These are phyloP conservation scores for Fukomys damarensis DNA, from an alignment of 2,113 vertebrate genomes.

Conservation along the genomic window DNA sequence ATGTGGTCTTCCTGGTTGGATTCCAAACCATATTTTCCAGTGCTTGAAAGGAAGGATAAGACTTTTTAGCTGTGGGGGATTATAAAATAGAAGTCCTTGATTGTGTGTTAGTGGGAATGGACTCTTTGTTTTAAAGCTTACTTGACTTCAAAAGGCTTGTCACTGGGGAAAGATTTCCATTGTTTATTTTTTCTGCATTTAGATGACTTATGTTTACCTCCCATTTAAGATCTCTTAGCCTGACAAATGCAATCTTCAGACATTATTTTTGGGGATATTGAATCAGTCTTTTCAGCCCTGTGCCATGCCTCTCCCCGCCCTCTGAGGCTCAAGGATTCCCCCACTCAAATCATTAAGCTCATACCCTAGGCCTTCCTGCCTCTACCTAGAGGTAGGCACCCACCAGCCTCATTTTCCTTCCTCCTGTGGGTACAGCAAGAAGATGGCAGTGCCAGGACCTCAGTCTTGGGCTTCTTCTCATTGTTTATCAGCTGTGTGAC, in stretches of 20 bases:
- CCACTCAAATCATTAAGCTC: background rate
- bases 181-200: conserved; percentile 4
- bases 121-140: conserved; percentile 32
- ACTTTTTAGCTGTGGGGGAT: background rate
- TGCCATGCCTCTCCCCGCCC: background rate
- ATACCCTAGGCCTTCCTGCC: background rate
- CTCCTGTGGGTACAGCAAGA: background rate
- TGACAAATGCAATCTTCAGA: background rate
- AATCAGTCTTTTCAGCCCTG: background rate
- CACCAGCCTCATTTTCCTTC: background rate
- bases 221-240: background rate
- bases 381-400: background rate
- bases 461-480: background rate
- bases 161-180: background rate
- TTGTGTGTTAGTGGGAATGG: background rate
- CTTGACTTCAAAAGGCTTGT: conserved; percentile 14
- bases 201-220: background rate
- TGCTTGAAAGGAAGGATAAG: conserved; percentile 10
- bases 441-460: background rate
- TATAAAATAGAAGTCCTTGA: background rate
- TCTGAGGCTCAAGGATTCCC: background rate
- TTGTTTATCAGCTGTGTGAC: background rate
- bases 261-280: background rate
- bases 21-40: conserved; percentile 29
- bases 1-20: conserved; percentile 14